Evolutionary conservation across 2,797 vertebrate species (phyloP).

Genomic region (Macroramphosus scolopax): DNA sequence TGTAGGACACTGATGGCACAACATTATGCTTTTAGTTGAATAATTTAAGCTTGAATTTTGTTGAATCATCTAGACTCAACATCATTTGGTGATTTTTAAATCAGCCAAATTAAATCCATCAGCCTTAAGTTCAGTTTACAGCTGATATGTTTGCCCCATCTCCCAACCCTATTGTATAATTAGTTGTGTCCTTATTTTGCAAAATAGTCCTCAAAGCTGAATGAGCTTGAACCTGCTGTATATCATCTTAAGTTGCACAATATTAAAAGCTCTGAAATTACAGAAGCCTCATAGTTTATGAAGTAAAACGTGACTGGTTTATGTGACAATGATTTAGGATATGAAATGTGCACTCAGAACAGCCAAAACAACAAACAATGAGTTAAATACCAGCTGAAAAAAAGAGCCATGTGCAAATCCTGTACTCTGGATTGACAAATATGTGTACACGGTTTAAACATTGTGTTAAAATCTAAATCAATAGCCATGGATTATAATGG

Average conservation of each 20-base stretch:
- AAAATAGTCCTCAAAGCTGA: conserved; percentile 25
- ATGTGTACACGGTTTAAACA: too few relatives aligned
- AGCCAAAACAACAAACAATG: too few relatives aligned
- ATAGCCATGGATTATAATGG: too few relatives aligned
- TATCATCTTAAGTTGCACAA: conserved; percentile 39
- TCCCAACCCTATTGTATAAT: conserved; percentile 25
- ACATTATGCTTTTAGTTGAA: conserved; percentile 7
- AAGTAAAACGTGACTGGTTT: conserved; percentile 9
- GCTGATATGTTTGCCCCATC: conserved; percentile 11
- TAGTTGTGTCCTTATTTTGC: conserved; percentile 26
- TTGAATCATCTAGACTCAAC: not conserved
- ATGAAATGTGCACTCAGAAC: too few relatives aligned
- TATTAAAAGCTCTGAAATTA: conserved; percentile 10
- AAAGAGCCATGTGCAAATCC: too few relatives aligned
- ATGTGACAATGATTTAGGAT: not conserved
- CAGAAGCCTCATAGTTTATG: too few relatives aligned
- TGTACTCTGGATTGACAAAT: too few relatives aligned
- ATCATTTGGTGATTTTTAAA: conserved; percentile 12
- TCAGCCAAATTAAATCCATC: conserved; percentile 9
- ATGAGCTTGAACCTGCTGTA: too few relatives aligned
- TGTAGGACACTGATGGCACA: conserved; percentile 1
- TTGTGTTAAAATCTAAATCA: too few relatives aligned
- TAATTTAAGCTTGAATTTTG: conserved; percentile 6
- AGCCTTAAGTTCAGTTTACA: conserved; percentile 3
- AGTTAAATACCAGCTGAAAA: too few relatives aligned